Percentiles rank a stretch among this genome's conserved stretches.
phyloP scores from a whole-genome alignment of 1,140 invertebrate species.

The Drosophila serrata region DNA sequence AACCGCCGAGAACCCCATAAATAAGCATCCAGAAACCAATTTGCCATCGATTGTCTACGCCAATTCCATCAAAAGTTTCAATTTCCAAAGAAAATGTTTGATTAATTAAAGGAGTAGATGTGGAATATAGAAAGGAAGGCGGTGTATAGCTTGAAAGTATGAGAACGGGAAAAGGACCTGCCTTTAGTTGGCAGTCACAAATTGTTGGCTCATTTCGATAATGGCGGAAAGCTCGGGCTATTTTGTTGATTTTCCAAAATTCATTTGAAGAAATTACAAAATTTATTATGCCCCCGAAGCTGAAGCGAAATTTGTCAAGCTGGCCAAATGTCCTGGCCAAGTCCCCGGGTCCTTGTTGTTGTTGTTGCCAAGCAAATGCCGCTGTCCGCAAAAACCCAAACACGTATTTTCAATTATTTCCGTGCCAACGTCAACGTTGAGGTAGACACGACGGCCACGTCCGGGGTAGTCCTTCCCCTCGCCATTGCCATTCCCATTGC shows the following conservation, averaged over 20 bases:
- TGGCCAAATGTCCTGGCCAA: conserved; percentile 30
- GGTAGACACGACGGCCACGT: conserved; percentile 54
- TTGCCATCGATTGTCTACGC: conserved; percentile 28
- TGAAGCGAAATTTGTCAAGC: conserved; percentile 76
- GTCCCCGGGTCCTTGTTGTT: conserved; percentile 18
- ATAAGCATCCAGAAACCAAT: conserved; percentile 15
- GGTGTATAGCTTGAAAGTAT: not conserved
- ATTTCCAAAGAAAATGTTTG: conserved; percentile 37
- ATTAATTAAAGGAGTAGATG: not conserved
- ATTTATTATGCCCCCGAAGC: conserved; percentile 73
- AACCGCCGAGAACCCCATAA: conserved; percentile 7
- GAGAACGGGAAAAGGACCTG: not conserved
- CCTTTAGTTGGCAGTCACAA: conserved; percentile 22
- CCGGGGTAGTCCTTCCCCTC: not conserved
- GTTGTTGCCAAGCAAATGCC: conserved; percentile 66
- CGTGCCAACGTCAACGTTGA: conserved; percentile 75
- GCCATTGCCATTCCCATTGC: not conserved
- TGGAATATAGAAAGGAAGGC: not conserved
- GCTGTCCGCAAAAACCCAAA: conserved; percentile 81
- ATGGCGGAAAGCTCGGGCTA: conserved; percentile 23
- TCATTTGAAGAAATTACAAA: conserved; percentile 77
- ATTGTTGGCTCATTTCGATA: conserved; percentile 56
- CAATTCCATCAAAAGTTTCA: conserved; percentile 31
- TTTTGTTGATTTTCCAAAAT: conserved; percentile 72
- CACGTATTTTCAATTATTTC: conserved; percentile 84